Evolutionary conservation across 2,113 vertebrate genomes (phyloP), one percentile per base, ranked within the genome.

Genomic region (Haemorhous mexicanus): DNA sequence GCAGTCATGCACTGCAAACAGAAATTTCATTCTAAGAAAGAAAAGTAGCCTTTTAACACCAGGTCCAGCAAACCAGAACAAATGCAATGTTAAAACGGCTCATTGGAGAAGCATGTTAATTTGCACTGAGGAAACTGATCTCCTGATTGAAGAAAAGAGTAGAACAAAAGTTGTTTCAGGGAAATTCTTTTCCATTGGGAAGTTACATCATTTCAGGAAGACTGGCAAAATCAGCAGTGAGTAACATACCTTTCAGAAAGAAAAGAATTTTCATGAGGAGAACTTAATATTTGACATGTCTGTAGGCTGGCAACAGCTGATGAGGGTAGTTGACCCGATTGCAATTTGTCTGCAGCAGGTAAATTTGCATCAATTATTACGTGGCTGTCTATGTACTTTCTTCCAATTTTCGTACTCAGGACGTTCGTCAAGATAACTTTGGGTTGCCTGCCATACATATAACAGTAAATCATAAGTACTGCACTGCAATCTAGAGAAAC

Each of bases 361-460:
- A 98, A 96, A 96, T 98, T 97, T 97, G 97, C 96, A 98, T 95
- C 98, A 93, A 95, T 95, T 97, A 95, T 97, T 97, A 97, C 68
- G 19, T 96, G 94, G 83, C 76, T 97, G 90, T 98, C 96, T 97
- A 96, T 75, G 93, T 98, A 98, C 95, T 98, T 98, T 97, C 98
- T 98, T 98, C 98, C 98, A 98, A 98, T 93, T 95, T 98, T 97
- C 84, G 97, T 98, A 96, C 96, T 95, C 97, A 98, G 95, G 89
- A 98, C 27, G 96, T 98, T 98, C 94, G 97, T 98, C 98, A 98
- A 97, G 89, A 97, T 96, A 97, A 98, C 96, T 98, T 97, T 98
- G 95, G 98, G 98, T 97, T 98, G 97, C 98, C 98, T 98, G 97
- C 95, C 96, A 97, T 78, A 97, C 64, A 97, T 95, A 98, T 89